Percentiles rank a stretch among this genome's conserved stretches.
Conservation (phyloP, 2,888 invertebrate species). For the Trachelus troglodyta region DNA sequence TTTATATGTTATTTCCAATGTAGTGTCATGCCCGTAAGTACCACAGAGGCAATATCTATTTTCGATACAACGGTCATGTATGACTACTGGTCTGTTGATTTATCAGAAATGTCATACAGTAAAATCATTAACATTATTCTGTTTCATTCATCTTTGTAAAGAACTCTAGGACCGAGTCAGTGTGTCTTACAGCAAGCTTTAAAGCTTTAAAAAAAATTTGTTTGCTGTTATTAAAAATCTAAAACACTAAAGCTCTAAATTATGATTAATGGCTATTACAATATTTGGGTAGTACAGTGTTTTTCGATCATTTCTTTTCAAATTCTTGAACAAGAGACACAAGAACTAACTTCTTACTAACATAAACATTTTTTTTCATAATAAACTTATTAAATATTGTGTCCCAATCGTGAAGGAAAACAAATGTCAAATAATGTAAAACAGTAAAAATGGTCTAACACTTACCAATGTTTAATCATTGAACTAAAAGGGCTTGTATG, state of each 20-base stretch:
- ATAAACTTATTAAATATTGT: slow-evolving; percentile 36
- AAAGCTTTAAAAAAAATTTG: background rate
- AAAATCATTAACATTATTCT: background rate
- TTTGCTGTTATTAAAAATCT: background rate
- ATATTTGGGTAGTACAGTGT: background rate
- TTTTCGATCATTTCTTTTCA: background rate
- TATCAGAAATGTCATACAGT: background rate
- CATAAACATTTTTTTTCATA: slow-evolving; percentile 31
- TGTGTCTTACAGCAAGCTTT: background rate
- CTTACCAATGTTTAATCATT: slow-evolving; percentile 23
- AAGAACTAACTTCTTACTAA: slow-evolving; percentile 2
- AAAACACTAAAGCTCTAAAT: background rate
- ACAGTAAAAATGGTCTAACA: background rate
- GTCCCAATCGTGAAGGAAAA: slow-evolving; percentile 18
- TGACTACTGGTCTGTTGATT: background rate
- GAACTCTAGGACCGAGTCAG: background rate
- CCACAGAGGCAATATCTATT: background rate
- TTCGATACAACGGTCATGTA: background rate
- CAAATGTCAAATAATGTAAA: background rate
- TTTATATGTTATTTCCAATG: background rate
- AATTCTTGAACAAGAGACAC: background rate
- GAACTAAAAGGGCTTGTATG: slow-evolving; percentile 38
- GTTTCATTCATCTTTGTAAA: background rate
- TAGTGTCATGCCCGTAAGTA: background rate
- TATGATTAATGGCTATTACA: background rate